Conservation (phyloP, 2,888 invertebrate species). For the Seira ritae region DNA sequence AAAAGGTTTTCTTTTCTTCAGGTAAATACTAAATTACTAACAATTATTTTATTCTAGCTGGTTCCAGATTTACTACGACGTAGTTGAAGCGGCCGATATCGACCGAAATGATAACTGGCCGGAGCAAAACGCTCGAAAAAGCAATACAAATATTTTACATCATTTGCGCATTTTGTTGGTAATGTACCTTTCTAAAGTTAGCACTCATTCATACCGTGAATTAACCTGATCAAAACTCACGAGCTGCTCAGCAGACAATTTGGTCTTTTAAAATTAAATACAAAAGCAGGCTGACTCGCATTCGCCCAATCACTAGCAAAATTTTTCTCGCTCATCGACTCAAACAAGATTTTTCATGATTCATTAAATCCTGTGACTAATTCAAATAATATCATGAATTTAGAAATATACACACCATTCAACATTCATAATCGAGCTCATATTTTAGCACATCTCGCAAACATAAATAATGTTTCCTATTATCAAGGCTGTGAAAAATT, state of each 20-base stretch:
- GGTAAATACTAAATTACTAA: too few relatives aligned
- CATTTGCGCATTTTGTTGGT: too few relatives aligned
- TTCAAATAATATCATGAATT: conserved; percentile 16
- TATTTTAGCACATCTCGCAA: conserved; percentile 20
- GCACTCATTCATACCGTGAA: conserved; percentile 24
- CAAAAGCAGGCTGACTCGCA: conserved; percentile 41
- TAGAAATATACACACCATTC: too few relatives aligned
- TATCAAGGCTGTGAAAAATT: conserved; percentile 28
- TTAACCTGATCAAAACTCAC: too few relatives aligned
- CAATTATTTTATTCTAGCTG: too few relatives aligned
- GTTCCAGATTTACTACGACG: too few relatives aligned
- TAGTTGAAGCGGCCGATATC: too few relatives aligned
- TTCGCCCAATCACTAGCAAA: conserved; percentile 51
- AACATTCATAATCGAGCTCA: conserved; percentile 18
- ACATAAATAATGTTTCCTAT: not conserved
- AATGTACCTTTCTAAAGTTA: not conserved
- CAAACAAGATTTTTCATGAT: too few relatives aligned
- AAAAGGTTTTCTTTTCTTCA: too few relatives aligned
- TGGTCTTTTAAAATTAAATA: not conserved
- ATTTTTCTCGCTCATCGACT: conserved; percentile 14
- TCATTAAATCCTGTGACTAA: conserved; percentile 7
- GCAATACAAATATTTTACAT: too few relatives aligned
- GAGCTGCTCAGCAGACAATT: conserved; percentile 44
- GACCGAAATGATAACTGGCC: too few relatives aligned
- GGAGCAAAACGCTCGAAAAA: too few relatives aligned